Conservation (phyloP, 2,797 vertebrate genomes). For the Gadopsis bispinosus region DNA sequence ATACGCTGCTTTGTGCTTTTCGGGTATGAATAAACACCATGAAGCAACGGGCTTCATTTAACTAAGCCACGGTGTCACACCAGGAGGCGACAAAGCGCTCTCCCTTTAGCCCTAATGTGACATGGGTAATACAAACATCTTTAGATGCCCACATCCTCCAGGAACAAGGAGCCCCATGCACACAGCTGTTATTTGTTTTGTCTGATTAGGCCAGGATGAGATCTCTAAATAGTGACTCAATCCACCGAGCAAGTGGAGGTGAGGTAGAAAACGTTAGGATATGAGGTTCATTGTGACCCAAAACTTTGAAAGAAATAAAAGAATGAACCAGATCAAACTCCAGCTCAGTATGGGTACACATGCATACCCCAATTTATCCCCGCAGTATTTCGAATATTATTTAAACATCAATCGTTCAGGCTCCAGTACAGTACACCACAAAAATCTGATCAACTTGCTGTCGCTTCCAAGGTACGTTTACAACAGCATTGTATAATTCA, state of each 20-base stretch:
- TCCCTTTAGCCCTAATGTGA: slow-evolving; percentile 67
- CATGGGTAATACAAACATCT: slow-evolving; percentile 59
- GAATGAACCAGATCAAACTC: neutral
- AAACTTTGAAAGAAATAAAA: neutral
- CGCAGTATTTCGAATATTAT: neutral
- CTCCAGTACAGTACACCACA: neutral
- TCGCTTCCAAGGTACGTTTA: slow-evolving; percentile 47
- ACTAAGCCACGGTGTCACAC: slow-evolving; percentile 68
- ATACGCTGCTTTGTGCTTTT: slow-evolving; percentile 68
- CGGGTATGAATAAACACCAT: slow-evolving; percentile 70
- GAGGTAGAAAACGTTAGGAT: neutral
- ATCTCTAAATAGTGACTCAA: slow-evolving; percentile 1
- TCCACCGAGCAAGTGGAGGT: neutral
- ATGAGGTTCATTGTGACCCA: neutral
- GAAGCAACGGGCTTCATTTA: slow-evolving; percentile 67
- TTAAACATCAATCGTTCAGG: neutral
- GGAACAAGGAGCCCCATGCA: slow-evolving; percentile 21
- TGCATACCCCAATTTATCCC: accelerated
- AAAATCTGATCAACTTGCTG: slow-evolving; percentile 5
- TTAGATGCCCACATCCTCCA: slow-evolving; percentile 41
- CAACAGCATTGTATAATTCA: slow-evolving; percentile 71
- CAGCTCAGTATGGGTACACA: neutral
- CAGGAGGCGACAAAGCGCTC: slow-evolving; percentile 71
- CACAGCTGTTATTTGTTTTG: slow-evolving; percentile 49
- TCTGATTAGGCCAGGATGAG: slow-evolving; percentile 11